Evolutionary conservation across 2,888 invertebrate genomes (phyloP).

Genomic region (Phalera bucephala): DNA sequence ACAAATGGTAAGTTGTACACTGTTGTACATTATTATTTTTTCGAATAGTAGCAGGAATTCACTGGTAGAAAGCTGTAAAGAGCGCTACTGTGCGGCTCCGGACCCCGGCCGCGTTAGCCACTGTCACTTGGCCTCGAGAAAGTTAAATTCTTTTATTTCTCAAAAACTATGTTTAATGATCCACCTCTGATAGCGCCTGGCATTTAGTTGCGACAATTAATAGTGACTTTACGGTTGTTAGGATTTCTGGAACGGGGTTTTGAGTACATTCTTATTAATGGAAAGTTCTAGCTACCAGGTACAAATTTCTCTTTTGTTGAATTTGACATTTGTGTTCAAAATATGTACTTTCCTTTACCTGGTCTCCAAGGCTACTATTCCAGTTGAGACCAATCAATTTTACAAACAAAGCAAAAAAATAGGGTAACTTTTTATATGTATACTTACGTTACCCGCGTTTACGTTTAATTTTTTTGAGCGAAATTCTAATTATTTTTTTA

Average conservation of each 20-base stretch:
- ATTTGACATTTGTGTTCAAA: too few species aligned
- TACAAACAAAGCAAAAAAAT: too few species aligned
- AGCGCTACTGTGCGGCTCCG: background rate
- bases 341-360: too few species aligned
- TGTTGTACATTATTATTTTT: too few species aligned
- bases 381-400: too few species aligned
- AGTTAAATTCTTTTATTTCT: conserved; percentile 29
- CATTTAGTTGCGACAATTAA: background rate
- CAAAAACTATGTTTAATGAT: conserved; percentile 43
- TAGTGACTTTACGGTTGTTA: background rate
- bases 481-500: too few species aligned
- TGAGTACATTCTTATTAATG: background rate
- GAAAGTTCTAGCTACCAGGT: background rate
- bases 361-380: too few species aligned
- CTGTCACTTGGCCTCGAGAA: background rate
- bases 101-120: background rate
- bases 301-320: background rate
- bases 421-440: too few species aligned
- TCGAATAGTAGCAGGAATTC: background rate
- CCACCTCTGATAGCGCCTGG: conserved; percentile 12
- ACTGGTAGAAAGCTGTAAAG: conserved; percentile 3
- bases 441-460: too few species aligned
- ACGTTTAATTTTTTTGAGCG: too few species aligned
- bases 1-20: too few species aligned
- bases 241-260: background rate